phyloP scores from a whole-genome alignment of 2,888 invertebrate genomes.

The Amblyteles armatorius region DNA sequence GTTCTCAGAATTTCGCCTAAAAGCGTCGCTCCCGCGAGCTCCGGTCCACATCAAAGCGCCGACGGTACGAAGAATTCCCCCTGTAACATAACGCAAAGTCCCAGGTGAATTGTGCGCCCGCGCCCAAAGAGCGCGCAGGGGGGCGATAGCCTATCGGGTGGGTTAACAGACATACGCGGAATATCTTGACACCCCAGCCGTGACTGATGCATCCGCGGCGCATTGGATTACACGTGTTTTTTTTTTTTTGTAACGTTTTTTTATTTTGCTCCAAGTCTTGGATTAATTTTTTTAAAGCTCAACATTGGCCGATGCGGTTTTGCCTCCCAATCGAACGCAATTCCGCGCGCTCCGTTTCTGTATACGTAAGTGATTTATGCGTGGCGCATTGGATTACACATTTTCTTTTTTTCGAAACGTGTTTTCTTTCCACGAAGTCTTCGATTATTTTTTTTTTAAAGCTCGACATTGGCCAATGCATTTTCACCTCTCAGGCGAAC shows the following conservation, averaged over 20 bases:
- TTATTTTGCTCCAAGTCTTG: background rate
- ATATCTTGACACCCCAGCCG: conserved; percentile 60
- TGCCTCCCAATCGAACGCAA: conserved; percentile 15
- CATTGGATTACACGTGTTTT: no score
- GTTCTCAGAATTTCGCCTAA: conserved; percentile 55
- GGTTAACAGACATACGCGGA: conserved; percentile 32
- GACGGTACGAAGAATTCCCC: conserved; percentile 35
- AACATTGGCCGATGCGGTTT: background rate
- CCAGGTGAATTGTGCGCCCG: conserved; percentile 47
- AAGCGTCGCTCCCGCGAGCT: conserved; percentile 39
- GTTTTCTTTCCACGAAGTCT: background rate
- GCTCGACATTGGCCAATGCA: background rate
- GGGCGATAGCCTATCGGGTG: background rate
- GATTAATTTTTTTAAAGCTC: conserved; percentile 5
- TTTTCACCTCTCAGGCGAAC: conserved; percentile 16
- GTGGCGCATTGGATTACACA: background rate
- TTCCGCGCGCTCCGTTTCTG: conserved; percentile 6
- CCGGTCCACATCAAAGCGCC: conserved; percentile 56
- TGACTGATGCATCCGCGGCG: conserved; percentile 51
- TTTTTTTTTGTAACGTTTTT: background rate
- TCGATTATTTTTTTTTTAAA: background rate
- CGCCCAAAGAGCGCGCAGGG: conserved; percentile 37
- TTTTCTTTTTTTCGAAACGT: no score
- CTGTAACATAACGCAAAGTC: conserved; percentile 37
- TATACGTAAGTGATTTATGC: background rate